Base-by-base conservation (phyloP, 2,888 invertebrate species). In the Altica lythri region DNA sequence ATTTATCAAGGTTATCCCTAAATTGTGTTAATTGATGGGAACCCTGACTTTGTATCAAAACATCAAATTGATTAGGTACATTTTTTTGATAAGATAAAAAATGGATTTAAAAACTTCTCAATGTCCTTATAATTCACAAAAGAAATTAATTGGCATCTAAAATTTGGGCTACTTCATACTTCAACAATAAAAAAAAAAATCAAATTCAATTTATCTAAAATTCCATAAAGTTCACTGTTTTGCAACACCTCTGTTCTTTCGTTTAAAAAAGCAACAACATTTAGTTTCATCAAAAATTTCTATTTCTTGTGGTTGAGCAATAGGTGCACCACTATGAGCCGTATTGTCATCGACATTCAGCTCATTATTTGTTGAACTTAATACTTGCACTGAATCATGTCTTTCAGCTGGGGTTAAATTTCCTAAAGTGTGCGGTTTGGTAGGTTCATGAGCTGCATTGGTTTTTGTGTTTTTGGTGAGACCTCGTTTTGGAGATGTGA, bases 241-340 rank as follows among this genome's bases (percentile, higher is more conserved):
- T 27, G 46, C 42, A 60, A 74, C 73, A 55, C 75, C 75, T 88
- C 95, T 94, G 89, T 96, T 96, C 91, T 95, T 95, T 80, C 95
- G 89, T 81, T 95, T 94, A 86, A 95, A 94, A 87, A 96, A 97
- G 82, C 95, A 97, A 83, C 97, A 97, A 85, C 96, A 96, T 71
- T 29, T 95, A 83, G 94, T 96, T 85, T 96, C 96, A 80, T 95
- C 95, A 72, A 93, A 89, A 74, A 94, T 89, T 79, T 96, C 96
- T 63, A 94, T 90, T 80, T 96, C 96, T 75, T 89, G 90, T 63
- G 85, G 87, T 77, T 88, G 92, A 67, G 95, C 93, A 77, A 96
- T 96, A 64, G 96, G 96, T 72, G 95, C 95, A 81, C 95, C 95
- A 78, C 95, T 95, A 81, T 95, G 95, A 59, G 95, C 95, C 60